Conservation (phyloP, 1,140 invertebrate species). For the Ceratosolen fusciceps region DNA sequence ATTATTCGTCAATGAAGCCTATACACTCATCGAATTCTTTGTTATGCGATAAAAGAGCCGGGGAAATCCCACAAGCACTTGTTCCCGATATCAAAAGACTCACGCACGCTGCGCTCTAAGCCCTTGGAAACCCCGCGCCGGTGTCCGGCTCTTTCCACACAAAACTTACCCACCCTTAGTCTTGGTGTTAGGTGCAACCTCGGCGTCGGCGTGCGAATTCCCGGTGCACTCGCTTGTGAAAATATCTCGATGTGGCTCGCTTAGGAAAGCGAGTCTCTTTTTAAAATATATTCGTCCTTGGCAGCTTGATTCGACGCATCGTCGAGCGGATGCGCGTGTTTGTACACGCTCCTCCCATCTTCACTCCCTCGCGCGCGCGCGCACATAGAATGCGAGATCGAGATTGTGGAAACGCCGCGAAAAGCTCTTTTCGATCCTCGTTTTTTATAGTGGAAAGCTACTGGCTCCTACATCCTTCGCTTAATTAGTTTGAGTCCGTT, state of each 20-base stretch:
- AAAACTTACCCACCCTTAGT: background rate
- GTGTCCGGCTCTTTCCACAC: background rate
- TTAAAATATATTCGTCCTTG: too few species aligned
- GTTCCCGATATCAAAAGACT: constrained; percentile 7
- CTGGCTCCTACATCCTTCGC: too few species aligned
- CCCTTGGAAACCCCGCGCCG: background rate
- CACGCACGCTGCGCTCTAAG: background rate
- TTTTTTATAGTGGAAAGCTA: too few species aligned
- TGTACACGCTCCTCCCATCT: too few species aligned
- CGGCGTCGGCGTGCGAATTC: background rate
- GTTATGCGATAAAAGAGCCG: background rate
- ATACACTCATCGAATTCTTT: constrained; percentile 3
- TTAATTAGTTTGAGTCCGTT: too few species aligned
- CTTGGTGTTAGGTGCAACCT: background rate
- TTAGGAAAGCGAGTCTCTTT: background rate
- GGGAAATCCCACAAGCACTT: background rate
- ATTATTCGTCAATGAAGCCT: constrained; percentile 5
- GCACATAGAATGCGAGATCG: too few species aligned
- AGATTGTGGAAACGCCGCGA: too few species aligned
- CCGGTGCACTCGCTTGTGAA: background rate
- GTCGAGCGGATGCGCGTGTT: background rate
- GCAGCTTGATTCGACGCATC: background rate
- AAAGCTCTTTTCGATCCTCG: too few species aligned
- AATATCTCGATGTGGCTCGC: background rate
- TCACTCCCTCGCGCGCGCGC: too few species aligned